Evolutionary conservation across 2,888 invertebrate genomes (phyloP), one percentile per base, ranked within the genome.

Genomic region (Cephus spinipes): DNA sequence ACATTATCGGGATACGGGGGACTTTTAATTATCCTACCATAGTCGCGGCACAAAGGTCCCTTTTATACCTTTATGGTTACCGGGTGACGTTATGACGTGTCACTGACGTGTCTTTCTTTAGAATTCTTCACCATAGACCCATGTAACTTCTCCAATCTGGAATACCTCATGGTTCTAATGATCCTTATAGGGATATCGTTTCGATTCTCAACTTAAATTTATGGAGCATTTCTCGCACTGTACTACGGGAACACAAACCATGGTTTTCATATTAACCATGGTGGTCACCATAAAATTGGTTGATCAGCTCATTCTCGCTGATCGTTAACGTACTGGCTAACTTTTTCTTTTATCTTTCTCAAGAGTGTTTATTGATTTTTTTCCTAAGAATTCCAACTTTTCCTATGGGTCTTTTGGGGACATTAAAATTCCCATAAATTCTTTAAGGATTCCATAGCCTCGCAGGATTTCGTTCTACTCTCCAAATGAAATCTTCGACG

Each of bases 21-120:
- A 84, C 84, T 88, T 90, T 90, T 90, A 90, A 89, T 90, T 89
- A 89, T 89, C 73, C 84, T 83, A 81, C 78, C 9, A 55, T 76
- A 82, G 76, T 75, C 80, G 76, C 80, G 82, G 86, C 86, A 87
- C 87, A 90, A 88, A 89, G 87, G 85, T 80, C 79, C 79, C 55
- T 55, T 55, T 55, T 55, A 55, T 55, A 33, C 32, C 71, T 71
- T 71, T 33, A 33, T 71, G 31, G 71, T 78, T 79, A 79, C 69
- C 76, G 77, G 77, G 77, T 76, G 83, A 79, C 83, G 79, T 81
- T 82, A 82, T 83, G 82, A 81, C 75, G 82, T 84, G 82, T 83
- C 84, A 83, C 82, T 85, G 84, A 85, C 81, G 84, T 55, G 55
- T 55, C 11, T 15, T 74, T n/a, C 32, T n/a, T 74, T 11, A 11